Base-by-base conservation (phyloP, 2,888 invertebrate species). In the Platycheirus rosarum region DNA sequence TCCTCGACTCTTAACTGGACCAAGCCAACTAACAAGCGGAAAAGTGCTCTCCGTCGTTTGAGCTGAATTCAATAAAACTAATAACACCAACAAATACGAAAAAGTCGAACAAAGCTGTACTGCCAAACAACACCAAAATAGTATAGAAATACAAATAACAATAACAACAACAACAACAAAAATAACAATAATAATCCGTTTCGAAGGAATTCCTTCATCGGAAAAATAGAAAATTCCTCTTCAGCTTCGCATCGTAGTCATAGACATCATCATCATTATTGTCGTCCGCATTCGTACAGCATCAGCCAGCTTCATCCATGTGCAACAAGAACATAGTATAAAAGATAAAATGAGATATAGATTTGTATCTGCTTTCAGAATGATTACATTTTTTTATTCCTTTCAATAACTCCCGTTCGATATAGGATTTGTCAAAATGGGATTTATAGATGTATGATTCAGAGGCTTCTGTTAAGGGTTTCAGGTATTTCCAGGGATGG, bases 21-120 rank as follows among this genome's bases (percentile, higher is more conserved):
- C 84, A 84, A 84, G 63, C 77, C 79, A 85, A 84, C 82, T 85
- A 85, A 85, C 85, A 85, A 85, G 85, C 85, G 84, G 85, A 85
- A 85, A 84, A 85, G 79, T 84, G 70, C 84, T 84, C 85, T 85
- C 70, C 40, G 78, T 73, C 65, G 73, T 18, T 40, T 40, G 66
- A 42, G 18, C 32, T 44, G 51, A 70, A 82, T 71, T 77, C 82
- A 77, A 82, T 77, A 77, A 77, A 76, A 79, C 76, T 76, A 84
- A 75, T 63, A 78, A 84, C 51, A 71, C 66, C 51, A 51, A 32
- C 4, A 60, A 73, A 18, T 40, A 76, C 46, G 70, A 77, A 26
- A 65, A 42, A 44, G 66, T 44, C 13, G 26, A 32, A 49, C 42
- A 63, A 46, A 62, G 44, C 53, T 76, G 62, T 44, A 73, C 57